Evolutionary conservation across 1,140 invertebrate species (phyloP), one percentile per base, ranked within the genome.

Genomic region (Drosophila nebulosa): DNA sequence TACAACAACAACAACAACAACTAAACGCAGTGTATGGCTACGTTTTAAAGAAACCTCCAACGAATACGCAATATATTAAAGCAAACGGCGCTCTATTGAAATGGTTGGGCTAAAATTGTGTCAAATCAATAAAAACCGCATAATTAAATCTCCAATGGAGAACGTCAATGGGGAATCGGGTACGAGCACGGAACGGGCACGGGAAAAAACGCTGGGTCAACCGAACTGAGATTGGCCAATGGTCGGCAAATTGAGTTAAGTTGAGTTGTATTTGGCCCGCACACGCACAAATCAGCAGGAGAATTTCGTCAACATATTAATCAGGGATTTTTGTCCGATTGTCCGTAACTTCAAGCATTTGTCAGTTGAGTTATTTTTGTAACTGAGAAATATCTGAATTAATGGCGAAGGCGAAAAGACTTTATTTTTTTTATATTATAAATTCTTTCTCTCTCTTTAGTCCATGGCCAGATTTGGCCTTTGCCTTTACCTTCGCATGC

Each of bases 121-220:
- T 90, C 88, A 90, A 90, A 90, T 90, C 88, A 74, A 90, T 90
- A 90, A 84, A 80, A 80, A 67, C 67, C 73, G 88, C 88, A 88
- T 90, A 90, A 88, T 90, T 90, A 84, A 90, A 90, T 90, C 81
- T 78, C 58, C 59, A 26, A 69, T 71, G 66, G 64, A n/a, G 78
- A 78, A 83, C 63, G 83, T 65, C 51, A 36, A 64, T 73, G 68
- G 69, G 55, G 27, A 36, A 36, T 32, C n/a, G 21, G n/a, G 21
- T 65, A 76, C 39, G 46, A 72, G 63, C 59, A 58, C 62, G 67
- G 3, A 57, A 85, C 78, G 81, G 55, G 30, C 10, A 10, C 9
- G 30, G 64, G 51, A n/a, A 32, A 72, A 64, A 61, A 30, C 63
- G 58, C 63, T 88, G 81, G 81, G 81, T 86, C 81, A 86, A 86